A percentile compares a stretch with the other conserved stretches of the same genome.
These are phyloP conservation scores for Phallusia fumigata DNA, from an alignment of 23 tunicate genomes.

Conservation along the genomic window DNA sequence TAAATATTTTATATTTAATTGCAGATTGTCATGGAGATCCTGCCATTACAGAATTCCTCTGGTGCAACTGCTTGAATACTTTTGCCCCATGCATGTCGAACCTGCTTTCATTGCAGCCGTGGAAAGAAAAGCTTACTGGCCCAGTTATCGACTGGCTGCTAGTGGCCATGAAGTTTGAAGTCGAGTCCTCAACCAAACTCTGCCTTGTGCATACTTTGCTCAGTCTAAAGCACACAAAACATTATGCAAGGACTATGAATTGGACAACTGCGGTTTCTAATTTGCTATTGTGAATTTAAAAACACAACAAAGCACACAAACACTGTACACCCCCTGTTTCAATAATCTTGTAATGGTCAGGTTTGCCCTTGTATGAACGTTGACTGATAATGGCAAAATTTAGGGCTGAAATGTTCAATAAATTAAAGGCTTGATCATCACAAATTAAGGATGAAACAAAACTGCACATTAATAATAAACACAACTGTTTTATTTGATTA, in stretches of 20 bases:
- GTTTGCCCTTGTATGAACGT: too few relatives aligned
- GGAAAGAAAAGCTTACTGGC: slow-evolving; percentile 11
- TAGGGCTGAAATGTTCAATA: too few relatives aligned
- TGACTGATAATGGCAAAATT: too few relatives aligned
- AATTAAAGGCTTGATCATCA: too few relatives aligned
- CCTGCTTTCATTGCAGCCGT: neutral
- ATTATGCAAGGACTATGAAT: neutral
- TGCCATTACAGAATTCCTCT: neutral
- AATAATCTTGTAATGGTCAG: too few relatives aligned
- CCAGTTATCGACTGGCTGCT: slow-evolving; percentile 28
- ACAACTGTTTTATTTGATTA: neutral
- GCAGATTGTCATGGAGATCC: neutral
- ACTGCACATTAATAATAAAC: neutral
- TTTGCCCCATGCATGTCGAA: neutral
- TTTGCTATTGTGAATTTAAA: neutral
- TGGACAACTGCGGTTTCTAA: slow-evolving; percentile 18
- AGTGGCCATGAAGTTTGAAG: neutral
- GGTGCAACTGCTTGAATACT: neutral
- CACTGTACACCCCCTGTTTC: too few relatives aligned
- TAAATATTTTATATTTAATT: neutral
- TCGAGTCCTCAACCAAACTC: neutral
- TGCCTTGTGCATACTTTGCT: slow-evolving; percentile 2
- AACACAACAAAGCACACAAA: too few relatives aligned
- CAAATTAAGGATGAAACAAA: too few relatives aligned
- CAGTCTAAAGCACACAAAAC: neutral